Evolutionary conservation across 2,888 invertebrate species (phyloP).

Genomic region (Xestia rhomboidea): DNA sequence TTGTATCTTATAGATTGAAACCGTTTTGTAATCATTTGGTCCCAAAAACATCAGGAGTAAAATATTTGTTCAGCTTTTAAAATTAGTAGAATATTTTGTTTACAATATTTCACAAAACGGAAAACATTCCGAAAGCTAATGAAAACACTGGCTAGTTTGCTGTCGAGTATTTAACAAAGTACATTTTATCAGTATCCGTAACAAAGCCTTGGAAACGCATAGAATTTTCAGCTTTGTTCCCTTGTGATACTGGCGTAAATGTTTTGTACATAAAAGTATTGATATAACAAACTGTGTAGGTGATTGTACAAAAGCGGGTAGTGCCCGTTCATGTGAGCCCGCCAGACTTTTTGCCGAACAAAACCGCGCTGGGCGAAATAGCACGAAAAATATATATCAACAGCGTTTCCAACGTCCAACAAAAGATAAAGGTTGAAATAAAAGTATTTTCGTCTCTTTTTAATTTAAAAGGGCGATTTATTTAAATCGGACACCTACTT

Average conservation of each 20-base stretch:
- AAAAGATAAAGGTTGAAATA: constrained; percentile 54
- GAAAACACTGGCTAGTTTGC: constrained; percentile 68
- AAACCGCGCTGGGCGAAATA: constrained; percentile 72
- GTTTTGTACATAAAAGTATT: constrained; percentile 39
- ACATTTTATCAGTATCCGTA: constrained; percentile 66
- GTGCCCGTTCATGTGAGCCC: constrained; percentile 70
- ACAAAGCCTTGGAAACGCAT: constrained; percentile 33
- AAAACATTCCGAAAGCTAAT: constrained; percentile 65
- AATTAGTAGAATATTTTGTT: constrained; percentile 39
- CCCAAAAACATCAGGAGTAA: not conserved
- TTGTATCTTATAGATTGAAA: not conserved
- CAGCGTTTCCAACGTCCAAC: constrained; percentile 59
- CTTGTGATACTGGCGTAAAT: constrained; percentile 34
- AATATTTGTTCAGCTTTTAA: constrained; percentile 11
- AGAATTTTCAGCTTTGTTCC: constrained; percentile 50
- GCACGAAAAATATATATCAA: constrained; percentile 75
- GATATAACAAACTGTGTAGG: constrained; percentile 66
- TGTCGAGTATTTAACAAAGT: constrained; percentile 65
- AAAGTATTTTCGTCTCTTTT: constrained; percentile 39
- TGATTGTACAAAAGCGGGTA: constrained; percentile 72
- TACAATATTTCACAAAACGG: constrained; percentile 61
- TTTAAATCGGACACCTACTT: constrained; percentile 54
- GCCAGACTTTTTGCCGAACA: constrained; percentile 71
- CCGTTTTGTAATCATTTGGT: not conserved
- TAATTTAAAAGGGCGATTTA: constrained; percentile 54